Conservation (phyloP, 2,888 invertebrate species). For the Machimus rusticus region DNA sequence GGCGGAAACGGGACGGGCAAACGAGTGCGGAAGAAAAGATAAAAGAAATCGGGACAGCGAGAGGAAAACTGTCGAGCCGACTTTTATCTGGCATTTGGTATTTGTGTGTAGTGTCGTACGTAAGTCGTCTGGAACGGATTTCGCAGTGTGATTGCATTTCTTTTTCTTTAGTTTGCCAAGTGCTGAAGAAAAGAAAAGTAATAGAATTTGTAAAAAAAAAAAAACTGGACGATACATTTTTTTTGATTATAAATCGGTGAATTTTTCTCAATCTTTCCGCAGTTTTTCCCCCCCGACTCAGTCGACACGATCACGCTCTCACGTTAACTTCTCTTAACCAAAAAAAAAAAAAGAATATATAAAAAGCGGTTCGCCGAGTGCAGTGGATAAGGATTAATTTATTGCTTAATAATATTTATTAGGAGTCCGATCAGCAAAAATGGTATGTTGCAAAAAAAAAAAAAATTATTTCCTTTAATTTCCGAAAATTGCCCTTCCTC, state of each 20-base stretch:
- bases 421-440: conserved; percentile 13
- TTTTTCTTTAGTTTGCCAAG: conserved; percentile 44
- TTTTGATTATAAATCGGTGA: neutral
- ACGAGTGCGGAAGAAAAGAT: neutral
- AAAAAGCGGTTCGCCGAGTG: conserved; percentile 16
- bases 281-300: conserved; percentile 11
- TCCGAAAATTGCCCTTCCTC: neutral
- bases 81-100: conserved; percentile 42
- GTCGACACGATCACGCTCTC: conserved; percentile 29
- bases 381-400: conserved; percentile 39
- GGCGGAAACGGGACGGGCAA: neutral
- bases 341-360: neutral
- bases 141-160: conserved; percentile 44
- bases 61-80: conserved; percentile 28
- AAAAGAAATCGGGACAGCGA: conserved; percentile 9
- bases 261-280: neutral
- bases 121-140: conserved; percentile 44
- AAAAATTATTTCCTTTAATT: neutral
- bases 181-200: conserved; percentile 29
- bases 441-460: conserved; percentile 21
- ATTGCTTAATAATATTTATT: conserved; percentile 35
- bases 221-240: neutral
- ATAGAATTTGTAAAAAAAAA: neutral
- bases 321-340: conserved; percentile 17
- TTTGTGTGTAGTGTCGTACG: conserved; percentile 43